Evolutionary conservation across 1,140 invertebrate genomes (phyloP), one percentile per base, ranked within the genome.

Genomic region (Bursaphelenchus mucronatus): DNA sequence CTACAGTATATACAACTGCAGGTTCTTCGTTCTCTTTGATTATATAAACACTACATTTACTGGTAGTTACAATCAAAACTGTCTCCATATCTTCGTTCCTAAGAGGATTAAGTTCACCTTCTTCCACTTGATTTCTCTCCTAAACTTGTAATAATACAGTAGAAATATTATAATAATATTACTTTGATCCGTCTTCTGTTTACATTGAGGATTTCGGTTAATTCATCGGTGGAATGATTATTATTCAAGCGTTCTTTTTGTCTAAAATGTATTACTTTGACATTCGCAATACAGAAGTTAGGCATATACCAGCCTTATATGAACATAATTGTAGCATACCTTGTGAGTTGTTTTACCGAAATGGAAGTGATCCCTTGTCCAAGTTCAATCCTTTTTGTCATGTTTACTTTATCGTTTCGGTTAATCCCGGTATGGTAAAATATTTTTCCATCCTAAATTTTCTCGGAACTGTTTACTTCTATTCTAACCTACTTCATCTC

Each of bases 401-500:
- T 6, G 57, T 63, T 63, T 11, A 41, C 10, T 9, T 63, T 63
- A 4, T 63, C 61, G 30, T 64, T 15, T 30, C 41, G 11, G 15
- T 39, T 63, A 5, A 5, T 13, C 17, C 11, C 43, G 21, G 61
- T 11, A 65, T 39, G 59, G 3, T 65, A 65, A 65, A 63, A 65
- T 19, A 13, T n/a, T 15, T 63, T 61, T 3, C 61, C 61, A 30
- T 40, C 13, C 61, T 63, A 63, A 63, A 63, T 9, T 51, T 19
- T 10, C 9, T n/a, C 47, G 30, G 55, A 46, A 64, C 41, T 50
- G 47, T 3, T 74, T 1, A 21, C 39, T 58, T 11, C 13, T 9
- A 19, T 64, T 0, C 0, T 56, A 9, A 10, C 7, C 52, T 41
- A 71, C 86, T 81, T 19, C 40, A 57, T 71, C 71, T 43, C 51